Conservation (phyloP, 1,140 invertebrate species). For the Bombus confusus region DNA sequence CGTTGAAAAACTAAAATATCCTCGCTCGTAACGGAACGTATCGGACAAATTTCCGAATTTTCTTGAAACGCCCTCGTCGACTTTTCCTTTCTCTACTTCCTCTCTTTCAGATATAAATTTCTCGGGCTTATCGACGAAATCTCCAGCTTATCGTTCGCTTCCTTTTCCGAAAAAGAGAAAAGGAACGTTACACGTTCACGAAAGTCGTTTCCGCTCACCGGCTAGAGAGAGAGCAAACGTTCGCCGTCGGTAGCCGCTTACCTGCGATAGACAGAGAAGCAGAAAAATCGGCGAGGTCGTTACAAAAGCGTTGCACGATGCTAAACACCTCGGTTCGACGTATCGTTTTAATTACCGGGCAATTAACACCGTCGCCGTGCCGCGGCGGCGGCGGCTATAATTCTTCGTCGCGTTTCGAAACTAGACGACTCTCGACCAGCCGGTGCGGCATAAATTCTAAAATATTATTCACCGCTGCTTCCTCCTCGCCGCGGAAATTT, state of each 20-base stretch:
- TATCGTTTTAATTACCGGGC: constrained; percentile 25
- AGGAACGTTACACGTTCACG: too few species aligned
- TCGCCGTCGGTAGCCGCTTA: background rate
- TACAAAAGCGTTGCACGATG: constrained; percentile 10
- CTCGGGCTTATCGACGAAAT: too few species aligned
- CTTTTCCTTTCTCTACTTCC: background rate
- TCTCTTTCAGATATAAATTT: background rate
- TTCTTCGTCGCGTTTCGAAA: constrained; percentile 31
- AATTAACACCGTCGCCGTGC: constrained; percentile 28
- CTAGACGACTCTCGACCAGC: background rate
- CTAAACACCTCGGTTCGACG: background rate
- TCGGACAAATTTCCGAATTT: background rate
- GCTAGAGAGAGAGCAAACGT: background rate
- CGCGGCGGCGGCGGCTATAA: background rate
- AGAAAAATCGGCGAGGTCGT: constrained; percentile 1
- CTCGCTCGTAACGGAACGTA: background rate
- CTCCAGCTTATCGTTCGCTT: too few species aligned
- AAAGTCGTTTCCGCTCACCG: background rate
- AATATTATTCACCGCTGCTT: constrained; percentile 20
- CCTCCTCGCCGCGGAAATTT: constrained; percentile 16
- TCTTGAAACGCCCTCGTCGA: too few species aligned
- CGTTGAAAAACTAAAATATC: background rate
- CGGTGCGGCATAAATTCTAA: background rate
- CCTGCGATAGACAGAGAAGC: background rate
- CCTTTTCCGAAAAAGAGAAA: background rate